Base-by-base conservation (phyloP, 2,888 invertebrate species). In the Ptychoptera contaminata region DNA sequence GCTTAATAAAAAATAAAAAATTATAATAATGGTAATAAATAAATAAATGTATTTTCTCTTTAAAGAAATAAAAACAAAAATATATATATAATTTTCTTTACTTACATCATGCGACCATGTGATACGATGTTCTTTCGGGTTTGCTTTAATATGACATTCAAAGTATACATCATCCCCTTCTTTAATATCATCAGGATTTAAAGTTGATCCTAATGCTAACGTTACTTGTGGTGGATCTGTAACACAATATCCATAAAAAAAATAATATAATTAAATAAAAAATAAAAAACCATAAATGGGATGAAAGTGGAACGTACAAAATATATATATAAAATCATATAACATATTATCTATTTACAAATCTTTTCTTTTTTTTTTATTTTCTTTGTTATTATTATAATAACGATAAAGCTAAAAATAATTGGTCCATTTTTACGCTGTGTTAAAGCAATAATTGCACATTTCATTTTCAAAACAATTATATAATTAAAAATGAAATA, bases 151-250 rank as follows among this genome's bases (percentile, higher is more conserved):
- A 66, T 78, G 77, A 63, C 83, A 83, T 63, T 83, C 82, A 59
- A 83, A 82, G 65, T 82, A 83, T 44, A 82, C 82, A 60, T 82
- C 82, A 58, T 81, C 82, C 49, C 81, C 82, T 64, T 82, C 82
- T 59, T 82, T 83, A 56, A 83, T 83, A 59, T 81, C 77, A 55
- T 79, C 76, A 38, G 82, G 76, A 55, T 81, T 79, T 52, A 83
- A 67, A 38, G 81, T 82, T 56, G 76, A 80, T 51, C 83, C 83
- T 53, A 83, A 68, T 54, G 77, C 75, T 51, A 83, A 69, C 48
- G 72, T 71, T 52, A 83, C 79, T 64, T 76, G 75, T 14, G 83
- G 83, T 48, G 79, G 75, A 71, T 82, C 83, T 83, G 68, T 47
- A 69, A 69, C 51, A 51, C 53, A 52, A 48, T 50, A 49, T 47